These are phyloP conservation scores for Cairina moschata DNA, from an alignment of 2,113 vertebrate species.

Conservation along the genomic window DNA sequence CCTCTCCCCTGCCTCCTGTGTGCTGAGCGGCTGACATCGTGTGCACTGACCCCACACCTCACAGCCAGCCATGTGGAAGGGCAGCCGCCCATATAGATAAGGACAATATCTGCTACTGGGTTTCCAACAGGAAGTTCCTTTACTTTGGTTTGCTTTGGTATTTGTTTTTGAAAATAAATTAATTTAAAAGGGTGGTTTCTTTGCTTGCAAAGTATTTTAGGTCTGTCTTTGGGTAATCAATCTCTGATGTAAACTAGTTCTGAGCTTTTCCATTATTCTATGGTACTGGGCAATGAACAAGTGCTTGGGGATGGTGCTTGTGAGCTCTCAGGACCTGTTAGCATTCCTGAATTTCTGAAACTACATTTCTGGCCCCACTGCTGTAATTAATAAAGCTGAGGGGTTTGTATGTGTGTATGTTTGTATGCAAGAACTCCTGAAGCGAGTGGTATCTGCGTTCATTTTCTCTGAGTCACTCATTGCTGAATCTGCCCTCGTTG, in stretches of 20 bases:
- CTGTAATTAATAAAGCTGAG: not conserved
- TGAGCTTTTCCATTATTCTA: not conserved
- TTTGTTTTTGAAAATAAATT: not conserved
- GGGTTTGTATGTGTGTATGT: not conserved
- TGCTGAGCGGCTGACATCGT: not conserved
- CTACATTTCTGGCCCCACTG: not conserved
- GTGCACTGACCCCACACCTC: fast-evolving
- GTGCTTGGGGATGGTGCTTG: not conserved
- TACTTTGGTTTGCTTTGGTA: not conserved
- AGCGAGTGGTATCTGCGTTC: not conserved
- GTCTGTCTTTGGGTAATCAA: not conserved
- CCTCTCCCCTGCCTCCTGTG: not conserved
- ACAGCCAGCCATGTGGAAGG: not conserved
- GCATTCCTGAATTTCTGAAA: not conserved
- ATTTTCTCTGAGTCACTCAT: not conserved
- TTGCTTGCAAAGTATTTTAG: not conserved
- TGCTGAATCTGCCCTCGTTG: not conserved
- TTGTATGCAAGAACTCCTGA: not conserved
- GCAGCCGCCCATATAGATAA: not conserved
- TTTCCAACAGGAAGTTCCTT: not conserved
- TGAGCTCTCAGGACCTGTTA: not conserved
- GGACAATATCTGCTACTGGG: not conserved
- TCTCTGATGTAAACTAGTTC: not conserved
- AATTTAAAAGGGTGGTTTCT: not conserved
- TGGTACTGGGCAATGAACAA: not conserved